A percentile compares a stretch with the other conserved stretches of the same genome.
phyloP scores from a whole-genome alignment of 2,888 invertebrate species.

The Drosophila sordidapex region DNA sequence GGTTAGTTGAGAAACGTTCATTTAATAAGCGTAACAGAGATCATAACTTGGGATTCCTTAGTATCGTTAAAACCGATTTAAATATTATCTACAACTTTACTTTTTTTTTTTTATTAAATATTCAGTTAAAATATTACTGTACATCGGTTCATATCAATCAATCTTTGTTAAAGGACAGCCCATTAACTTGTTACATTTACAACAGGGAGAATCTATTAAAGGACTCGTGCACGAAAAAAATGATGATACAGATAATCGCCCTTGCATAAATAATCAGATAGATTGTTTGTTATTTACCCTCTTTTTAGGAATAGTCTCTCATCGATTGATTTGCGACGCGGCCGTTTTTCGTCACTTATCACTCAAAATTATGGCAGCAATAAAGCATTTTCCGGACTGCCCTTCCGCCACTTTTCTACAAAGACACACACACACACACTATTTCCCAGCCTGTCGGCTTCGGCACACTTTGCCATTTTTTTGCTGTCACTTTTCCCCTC shows the following conservation, averaged over 20 bases:
- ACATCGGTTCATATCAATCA: constrained; percentile 59
- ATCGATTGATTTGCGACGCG: constrained; percentile 73
- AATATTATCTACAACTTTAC: neutral
- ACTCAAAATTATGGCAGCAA: constrained; percentile 82
- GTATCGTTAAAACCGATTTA: neutral
- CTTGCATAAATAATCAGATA: constrained; percentile 71
- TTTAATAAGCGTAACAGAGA: neutral
- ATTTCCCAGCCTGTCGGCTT: constrained; percentile 58
- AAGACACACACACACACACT: constrained; percentile 18
- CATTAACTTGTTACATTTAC: constrained; percentile 70
- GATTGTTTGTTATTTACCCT: constrained; percentile 51
- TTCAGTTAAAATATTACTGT: constrained; percentile 1
- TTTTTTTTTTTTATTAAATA: neutral
- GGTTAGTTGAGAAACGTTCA: constrained; percentile 45
- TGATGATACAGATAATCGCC: constrained; percentile 58
- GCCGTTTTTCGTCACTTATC: constrained; percentile 79
- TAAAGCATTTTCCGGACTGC: constrained; percentile 78
- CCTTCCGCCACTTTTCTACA: constrained; percentile 38
- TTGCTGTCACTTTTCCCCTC: constrained; percentile 76
- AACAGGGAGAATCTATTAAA: constrained; percentile 69
- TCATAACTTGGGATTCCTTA: neutral
- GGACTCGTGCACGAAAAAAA: constrained; percentile 56
- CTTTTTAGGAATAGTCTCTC: constrained; percentile 27
- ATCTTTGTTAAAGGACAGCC: constrained; percentile 79
- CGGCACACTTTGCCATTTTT: constrained; percentile 80